Evolutionary conservation across 2,113 vertebrate genomes (phyloP), one percentile per base, ranked within the genome.

Genomic region (Corydoras maculifer): DNA sequence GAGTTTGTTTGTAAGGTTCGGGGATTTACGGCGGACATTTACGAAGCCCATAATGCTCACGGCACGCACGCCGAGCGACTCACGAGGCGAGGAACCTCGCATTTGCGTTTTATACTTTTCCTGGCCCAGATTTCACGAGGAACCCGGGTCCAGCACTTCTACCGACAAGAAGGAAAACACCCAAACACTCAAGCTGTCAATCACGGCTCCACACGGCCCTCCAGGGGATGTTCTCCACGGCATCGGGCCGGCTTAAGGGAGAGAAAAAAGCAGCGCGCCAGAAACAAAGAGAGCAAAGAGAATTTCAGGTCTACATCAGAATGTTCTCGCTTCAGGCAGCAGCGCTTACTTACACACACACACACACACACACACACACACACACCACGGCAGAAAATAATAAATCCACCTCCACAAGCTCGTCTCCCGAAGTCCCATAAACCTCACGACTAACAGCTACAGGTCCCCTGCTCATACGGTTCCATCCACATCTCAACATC

Each of bases 181-280:
- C 62, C 70, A 68, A 79, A 73, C 68, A 64, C 57, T 71, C 66
- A 8, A 58, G 57, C 69, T 80, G 78, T 80, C 78, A 77, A 77
- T 77, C 78, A 80, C 55, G 4, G 2, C 51, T 66, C 65, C 69
- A 31, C 65, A 67, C 18, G 10, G 54, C 72, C 67, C 75, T 67
- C 78, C 55, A 68, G 75, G 75, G 75, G 68, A 64, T 75, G 72
- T 72, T 69, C 67, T 77, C 78, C 67, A 61, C 64, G 50, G 69
- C 78, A 65, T 76, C 60, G 32, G 63, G 31, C 59, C 18, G 60
- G 60, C 62, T 57, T 62, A 59, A 77, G 35, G 35, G 35, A 43
- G 35, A 43, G 35, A 75, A 65, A 77, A 78, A 73, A 73, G 67
- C 55, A 67, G 48, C 75, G 72, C 75, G 69, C 58, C 54, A 78